A percentile compares a stretch with the other conserved stretches of the same genome.
Evolutionary conservation across 2,797 vertebrate species (phyloP).

Genomic region (Chanos chanos): DNA sequence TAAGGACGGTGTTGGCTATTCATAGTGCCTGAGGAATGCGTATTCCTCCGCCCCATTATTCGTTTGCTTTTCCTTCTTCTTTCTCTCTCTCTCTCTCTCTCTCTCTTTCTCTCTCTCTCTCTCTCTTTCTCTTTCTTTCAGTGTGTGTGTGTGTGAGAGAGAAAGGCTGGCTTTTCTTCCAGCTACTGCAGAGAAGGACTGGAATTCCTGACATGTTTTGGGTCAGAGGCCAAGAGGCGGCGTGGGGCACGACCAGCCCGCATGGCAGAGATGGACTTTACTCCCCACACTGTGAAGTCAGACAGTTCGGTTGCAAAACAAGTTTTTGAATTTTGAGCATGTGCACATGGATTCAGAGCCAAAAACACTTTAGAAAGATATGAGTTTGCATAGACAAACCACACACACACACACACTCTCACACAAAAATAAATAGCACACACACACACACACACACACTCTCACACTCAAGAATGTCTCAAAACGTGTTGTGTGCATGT

Average conservation of each 20-base stretch:
- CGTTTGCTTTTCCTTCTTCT: constrained; percentile 58
- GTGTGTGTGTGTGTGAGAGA: constrained; percentile 3
- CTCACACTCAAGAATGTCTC: no score
- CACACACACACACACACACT: no score
- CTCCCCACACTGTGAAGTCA: background rate
- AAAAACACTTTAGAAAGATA: no score
- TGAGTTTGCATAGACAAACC: no score
- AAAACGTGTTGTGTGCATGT: no score
- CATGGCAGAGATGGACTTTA: background rate
- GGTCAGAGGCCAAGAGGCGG: constrained; percentile 18
- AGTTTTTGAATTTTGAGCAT: background rate
- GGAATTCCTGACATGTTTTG: background rate
- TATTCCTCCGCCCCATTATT: constrained; percentile 69
- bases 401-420: no score
- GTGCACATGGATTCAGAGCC: no score
- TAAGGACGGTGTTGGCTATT: constrained; percentile 60
- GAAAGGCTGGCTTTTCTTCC: constrained; percentile 14
- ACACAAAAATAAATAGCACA: no score
- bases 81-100: background rate
- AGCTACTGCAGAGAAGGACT: no score
- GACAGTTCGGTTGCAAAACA: background rate
- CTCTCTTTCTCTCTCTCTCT: constrained; percentile 5
- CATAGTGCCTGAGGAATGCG: constrained; percentile 73
- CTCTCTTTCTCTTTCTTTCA: background rate
- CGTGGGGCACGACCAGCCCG: background rate